A percentile compares a stretch with the other conserved stretches of the same genome.
phyloP scores from a whole-genome alignment of 2,888 invertebrate genomes.

The Orthosia incerta region DNA sequence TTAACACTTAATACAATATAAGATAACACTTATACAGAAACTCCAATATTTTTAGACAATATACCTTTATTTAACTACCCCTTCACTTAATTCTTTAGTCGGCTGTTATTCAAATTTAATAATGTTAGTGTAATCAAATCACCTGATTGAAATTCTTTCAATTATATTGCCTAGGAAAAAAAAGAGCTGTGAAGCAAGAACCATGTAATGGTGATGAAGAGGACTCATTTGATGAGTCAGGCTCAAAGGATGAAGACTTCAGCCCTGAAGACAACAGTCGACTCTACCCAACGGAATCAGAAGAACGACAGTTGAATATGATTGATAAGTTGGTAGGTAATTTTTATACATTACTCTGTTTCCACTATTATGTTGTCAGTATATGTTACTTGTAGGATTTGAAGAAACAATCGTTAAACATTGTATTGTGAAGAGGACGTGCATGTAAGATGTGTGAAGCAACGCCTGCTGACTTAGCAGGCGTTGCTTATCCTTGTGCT shows the following conservation, averaged over 20 bases:
- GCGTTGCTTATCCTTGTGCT: no score
- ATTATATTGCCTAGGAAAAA: conserved; percentile 72
- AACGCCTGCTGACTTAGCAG: no score
- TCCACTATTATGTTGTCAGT: not conserved
- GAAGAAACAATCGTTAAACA: not conserved
- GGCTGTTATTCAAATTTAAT: no score
- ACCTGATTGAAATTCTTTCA: not conserved
- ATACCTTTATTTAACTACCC: no score
- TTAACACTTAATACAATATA: no score
- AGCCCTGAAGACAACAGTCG: conserved; percentile 66
- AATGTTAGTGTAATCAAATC: no score
- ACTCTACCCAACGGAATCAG: conserved; percentile 71
- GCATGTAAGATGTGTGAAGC: no score
- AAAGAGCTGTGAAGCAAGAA: conserved; percentile 77
- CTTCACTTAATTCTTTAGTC: no score
- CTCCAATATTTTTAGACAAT: no score
- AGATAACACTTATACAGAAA: no score
- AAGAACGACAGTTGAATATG: conserved; percentile 78
- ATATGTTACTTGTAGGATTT: not conserved
- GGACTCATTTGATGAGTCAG: conserved; percentile 71
- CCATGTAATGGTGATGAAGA: conserved; percentile 74
- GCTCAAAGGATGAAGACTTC: conserved; percentile 72
- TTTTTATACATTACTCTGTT: conserved; percentile 13
- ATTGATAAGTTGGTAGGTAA: conserved; percentile 83
- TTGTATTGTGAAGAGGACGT: no score